Evolutionary conservation across 2,888 invertebrate species (phyloP), one percentile per base, ranked within the genome.

Genomic region (Drosophila pseudotakahashii): DNA sequence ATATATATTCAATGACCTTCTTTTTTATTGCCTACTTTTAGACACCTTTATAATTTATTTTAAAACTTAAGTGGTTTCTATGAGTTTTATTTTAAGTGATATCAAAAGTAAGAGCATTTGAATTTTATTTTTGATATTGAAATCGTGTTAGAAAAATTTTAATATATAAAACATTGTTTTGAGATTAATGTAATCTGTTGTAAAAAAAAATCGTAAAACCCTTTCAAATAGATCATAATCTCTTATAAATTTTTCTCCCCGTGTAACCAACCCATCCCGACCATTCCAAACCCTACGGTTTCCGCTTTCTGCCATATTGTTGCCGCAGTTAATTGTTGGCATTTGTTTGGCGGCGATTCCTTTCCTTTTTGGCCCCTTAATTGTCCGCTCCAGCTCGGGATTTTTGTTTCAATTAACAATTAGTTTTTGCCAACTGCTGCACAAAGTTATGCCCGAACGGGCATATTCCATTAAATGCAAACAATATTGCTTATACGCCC

Each of bases 351-450:
- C 66, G 77, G 79, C 72, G 60, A 76, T 61, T 69, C 60, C 62
- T 59, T 71, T 59, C 53, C 76, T 66, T 66, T 50, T 59, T 41
- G 37, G 59, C 44, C 45, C 53, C 39, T 32, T 64, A 57, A 70
- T 70, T 67, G 60, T 72, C 41, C 39, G 53, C 23, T 34, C 34
- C 45, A 11, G 19, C 44, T 60, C 41, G 41, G 73, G 70, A 73
- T 73, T 85, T 59, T 77, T 74, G 78, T 82, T 88, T 84, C 82
- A 82, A 82, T 82, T 82, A 88, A 84, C 85, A 87, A 81, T 82
- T 81, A 79, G 82, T 77, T 47, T 47, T 73, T 67, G 51, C 34
- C 60, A 73, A 75, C 76, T 76, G 48, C 48, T 64, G 47, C 55
- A 52, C 69, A 57, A 77, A 77, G 67, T 73, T 63, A 53, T 57